These are phyloP conservation scores for Hippocampus guttulatus DNA, from an alignment of 2,113 vertebrate species.

Conservation along the genomic window DNA sequence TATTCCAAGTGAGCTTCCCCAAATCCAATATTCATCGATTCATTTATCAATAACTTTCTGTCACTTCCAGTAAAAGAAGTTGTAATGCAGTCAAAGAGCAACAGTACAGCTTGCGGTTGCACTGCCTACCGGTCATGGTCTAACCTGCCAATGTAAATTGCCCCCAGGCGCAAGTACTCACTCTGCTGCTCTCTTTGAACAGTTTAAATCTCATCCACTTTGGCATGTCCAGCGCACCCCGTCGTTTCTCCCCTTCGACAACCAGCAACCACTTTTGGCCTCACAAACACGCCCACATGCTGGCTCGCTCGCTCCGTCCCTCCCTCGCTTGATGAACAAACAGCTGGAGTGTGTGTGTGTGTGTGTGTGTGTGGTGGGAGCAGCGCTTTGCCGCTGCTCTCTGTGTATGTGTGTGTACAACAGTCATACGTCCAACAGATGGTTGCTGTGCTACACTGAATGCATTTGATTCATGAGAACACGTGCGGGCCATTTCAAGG, in stretches of 20 bases:
- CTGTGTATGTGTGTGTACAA: neutral
- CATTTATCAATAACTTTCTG: neutral
- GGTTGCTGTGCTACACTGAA: constrained; percentile 34
- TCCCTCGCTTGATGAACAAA: constrained; percentile 33
- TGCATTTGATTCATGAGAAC: constrained; percentile 41
- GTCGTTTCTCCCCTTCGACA: constrained; percentile 28
- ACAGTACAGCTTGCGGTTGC: neutral
- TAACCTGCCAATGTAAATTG: neutral
- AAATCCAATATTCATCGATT: neutral
- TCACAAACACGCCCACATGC: constrained; percentile 30
- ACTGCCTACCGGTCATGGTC: neutral
- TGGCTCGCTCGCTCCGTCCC: neutral
- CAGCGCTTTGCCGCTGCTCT: too few species aligned
- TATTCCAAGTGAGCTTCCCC: neutral
- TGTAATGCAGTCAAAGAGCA: neutral
- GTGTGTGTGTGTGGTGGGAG: constrained; percentile 2
- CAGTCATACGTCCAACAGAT: constrained; percentile 61
- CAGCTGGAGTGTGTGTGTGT: constrained; percentile 41
- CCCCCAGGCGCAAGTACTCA: constrained; percentile 53
- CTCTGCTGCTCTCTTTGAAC: constrained; percentile 72
- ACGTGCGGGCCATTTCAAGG: constrained; percentile 4
- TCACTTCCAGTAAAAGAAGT: neutral
- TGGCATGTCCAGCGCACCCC: constrained; percentile 58
- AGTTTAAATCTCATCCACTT: constrained; percentile 79
- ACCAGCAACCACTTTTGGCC: constrained; percentile 44